Percentiles rank a stretch among this genome's conserved stretches.
Evolutionary conservation across 92 coral and sea anemone species (phyloP).

Genomic region (Umimayanthus kanabou): DNA sequence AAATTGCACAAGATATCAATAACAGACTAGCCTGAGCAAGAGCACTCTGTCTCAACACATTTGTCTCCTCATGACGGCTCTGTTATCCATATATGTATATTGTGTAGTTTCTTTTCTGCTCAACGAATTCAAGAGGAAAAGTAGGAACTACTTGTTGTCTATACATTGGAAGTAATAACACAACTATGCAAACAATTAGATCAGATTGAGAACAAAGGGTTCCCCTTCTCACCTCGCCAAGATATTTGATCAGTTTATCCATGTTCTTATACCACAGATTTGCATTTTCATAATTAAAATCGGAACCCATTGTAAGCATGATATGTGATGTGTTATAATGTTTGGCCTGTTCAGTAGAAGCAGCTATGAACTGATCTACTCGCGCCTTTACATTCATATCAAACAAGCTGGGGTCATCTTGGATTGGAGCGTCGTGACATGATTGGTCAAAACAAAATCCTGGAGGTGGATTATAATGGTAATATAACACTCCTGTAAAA

Average conservation of each 20-base stretch:
- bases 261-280: slow-evolving; percentile 85
- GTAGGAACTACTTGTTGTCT: too few relatives aligned
- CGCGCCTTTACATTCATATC: slow-evolving; percentile 74
- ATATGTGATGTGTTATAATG: slow-evolving; percentile 82
- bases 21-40: too few relatives aligned
- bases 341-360: slow-evolving; percentile 67
- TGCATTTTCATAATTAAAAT: slow-evolving; percentile 89
- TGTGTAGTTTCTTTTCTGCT: too few relatives aligned
- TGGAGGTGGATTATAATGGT: slow-evolving; percentile 78
- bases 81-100: too few relatives aligned
- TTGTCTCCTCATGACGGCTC: too few relatives aligned
- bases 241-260: slow-evolving; percentile 79
- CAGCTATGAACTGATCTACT: slow-evolving; percentile 63
- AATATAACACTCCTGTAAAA: slow-evolving; percentile 87
- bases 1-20: too few relatives aligned
- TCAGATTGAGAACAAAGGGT: background rate
- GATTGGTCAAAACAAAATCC: slow-evolving; percentile 92
- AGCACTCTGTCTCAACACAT: too few relatives aligned
- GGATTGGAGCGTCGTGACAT: slow-evolving; percentile 76
- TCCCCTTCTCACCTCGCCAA: slow-evolving; percentile 61
- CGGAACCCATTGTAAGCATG: slow-evolving; percentile 91
- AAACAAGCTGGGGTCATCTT: slow-evolving; percentile 72
- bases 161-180: background rate
- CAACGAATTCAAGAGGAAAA: too few relatives aligned
- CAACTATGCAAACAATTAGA: background rate